A percentile compares a stretch with the other conserved stretches of the same genome.
phyloP scores from a whole-genome alignment of 92 coral and sea anemone genomes.

The Parazoanthus swiftii region DNA sequence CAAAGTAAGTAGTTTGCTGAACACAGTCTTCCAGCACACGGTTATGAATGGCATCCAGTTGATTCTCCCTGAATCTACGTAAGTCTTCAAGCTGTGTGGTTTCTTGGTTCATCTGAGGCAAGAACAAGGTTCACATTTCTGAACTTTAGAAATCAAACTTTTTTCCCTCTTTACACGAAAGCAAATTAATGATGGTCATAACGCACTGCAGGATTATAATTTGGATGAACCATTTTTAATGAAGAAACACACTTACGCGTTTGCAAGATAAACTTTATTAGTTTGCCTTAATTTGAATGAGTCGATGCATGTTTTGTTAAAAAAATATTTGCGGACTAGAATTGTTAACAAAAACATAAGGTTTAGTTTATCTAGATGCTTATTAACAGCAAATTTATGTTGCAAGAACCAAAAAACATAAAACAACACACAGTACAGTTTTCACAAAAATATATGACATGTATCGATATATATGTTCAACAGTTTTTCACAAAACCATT shows the following conservation, averaged over 20 bases:
- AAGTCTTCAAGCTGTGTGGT: slow-evolving; percentile 36
- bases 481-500: background rate
- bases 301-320: background rate
- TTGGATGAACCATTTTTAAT: slow-evolving; percentile 1
- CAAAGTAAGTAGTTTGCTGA: slow-evolving; percentile 37
- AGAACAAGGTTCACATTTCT: slow-evolving; percentile 45
- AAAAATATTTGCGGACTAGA: background rate
- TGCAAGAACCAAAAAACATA: background rate
- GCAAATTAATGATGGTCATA: slow-evolving; percentile 15
- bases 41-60: slow-evolving; percentile 41
- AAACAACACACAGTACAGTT: background rate
- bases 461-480: background rate
- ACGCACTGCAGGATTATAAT: slow-evolving; percentile 3
- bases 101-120: slow-evolving; percentile 48
- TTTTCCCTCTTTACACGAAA: slow-evolving; percentile 34
- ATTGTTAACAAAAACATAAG: background rate
- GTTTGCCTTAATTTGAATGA: background rate
- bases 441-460: background rate
- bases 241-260: background rate
- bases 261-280: background rate
- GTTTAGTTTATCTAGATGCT: background rate
- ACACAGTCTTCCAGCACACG: slow-evolving; percentile 44
- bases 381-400: background rate
- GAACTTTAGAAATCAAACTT: slow-evolving; percentile 11
- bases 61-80: slow-evolving; percentile 37